Conservation (phyloP, 2,888 invertebrate genomes). For the Aporophyla lueneburgensis region DNA sequence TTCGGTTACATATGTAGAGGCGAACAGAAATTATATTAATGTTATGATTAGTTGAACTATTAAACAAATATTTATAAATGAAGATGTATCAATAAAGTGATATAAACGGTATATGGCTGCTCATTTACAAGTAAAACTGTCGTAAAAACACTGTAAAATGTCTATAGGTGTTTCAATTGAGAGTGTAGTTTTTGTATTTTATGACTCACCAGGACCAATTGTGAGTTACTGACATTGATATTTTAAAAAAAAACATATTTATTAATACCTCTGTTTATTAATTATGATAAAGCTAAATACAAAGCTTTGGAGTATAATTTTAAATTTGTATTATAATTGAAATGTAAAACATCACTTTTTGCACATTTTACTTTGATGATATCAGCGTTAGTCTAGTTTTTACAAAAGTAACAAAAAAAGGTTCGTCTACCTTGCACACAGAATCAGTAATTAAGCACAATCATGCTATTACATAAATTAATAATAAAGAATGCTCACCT, state of each 20-base stretch:
- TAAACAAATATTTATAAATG: slow-evolving; percentile 37
- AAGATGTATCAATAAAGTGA: slow-evolving; percentile 62
- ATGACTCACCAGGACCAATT: slow-evolving; percentile 15
- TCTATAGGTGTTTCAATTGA: slow-evolving; percentile 7
- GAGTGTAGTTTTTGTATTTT: slow-evolving; percentile 19
- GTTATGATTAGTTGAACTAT: slow-evolving; percentile 35
- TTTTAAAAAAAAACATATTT: background rate
- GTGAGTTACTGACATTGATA: slow-evolving; percentile 23
- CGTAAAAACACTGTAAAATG: slow-evolving; percentile 36
- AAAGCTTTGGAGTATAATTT: background rate
- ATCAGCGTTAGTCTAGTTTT: slow-evolving; percentile 25
- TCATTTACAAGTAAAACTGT: slow-evolving; percentile 51
- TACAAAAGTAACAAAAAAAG: slow-evolving; percentile 31
- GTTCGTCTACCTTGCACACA: slow-evolving; percentile 14
- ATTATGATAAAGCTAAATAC: background rate
- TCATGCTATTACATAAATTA: slow-evolving; percentile 1
- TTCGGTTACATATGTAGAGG: slow-evolving; percentile 40
- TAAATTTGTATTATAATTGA: slow-evolving; percentile 6
- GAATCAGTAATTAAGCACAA: slow-evolving; percentile 46
- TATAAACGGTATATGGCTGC: slow-evolving; percentile 34
- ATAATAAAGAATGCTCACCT: slow-evolving; percentile 15
- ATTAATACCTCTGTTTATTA: background rate
- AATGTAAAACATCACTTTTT: slow-evolving; percentile 33
- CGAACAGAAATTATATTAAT: slow-evolving; percentile 34
- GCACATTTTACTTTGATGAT: slow-evolving; percentile 14